phyloP scores from a whole-genome alignment of 2,797 vertebrate genomes.

The Aselliscus stoliczkanus region DNA sequence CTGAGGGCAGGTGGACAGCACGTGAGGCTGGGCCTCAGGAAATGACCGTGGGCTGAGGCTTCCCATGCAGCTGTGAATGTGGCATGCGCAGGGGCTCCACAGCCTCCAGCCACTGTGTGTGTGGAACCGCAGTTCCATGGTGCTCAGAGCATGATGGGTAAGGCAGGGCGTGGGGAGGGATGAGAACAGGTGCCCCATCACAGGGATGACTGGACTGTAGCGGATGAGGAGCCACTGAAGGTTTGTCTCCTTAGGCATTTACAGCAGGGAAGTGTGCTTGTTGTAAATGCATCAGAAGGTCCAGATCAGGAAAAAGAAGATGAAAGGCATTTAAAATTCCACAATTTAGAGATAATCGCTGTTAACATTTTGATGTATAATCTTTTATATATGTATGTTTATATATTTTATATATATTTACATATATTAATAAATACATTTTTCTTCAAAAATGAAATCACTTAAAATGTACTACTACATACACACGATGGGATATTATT shows the following conservation, averaged over 20 bases:
- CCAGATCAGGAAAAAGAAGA: neutral
- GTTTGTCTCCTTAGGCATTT: neutral
- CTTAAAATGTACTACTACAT: neutral
- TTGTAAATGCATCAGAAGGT: neutral
- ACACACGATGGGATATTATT: neutral
- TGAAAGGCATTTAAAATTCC: neutral
- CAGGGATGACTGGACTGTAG: rapidly evolving
- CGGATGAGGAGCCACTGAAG: neutral
- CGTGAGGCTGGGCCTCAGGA: neutral
- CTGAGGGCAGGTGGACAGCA: neutral
- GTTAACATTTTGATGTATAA: neutral
- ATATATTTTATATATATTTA: neutral
- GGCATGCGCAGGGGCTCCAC: neutral
- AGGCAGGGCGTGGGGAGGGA: neutral
- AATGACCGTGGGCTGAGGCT: neutral
- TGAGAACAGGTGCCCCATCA: too few species aligned
- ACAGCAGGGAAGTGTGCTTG: neutral
- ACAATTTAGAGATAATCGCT: neutral
- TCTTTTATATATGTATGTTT: neutral
- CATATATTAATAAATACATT: neutral
- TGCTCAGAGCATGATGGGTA: neutral
- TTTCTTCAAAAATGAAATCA: constrained; percentile 25
- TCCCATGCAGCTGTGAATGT: rapidly evolving
- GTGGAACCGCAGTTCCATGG: neutral
- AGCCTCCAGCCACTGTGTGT: neutral